Evolutionary conservation across 1,140 invertebrate species (phyloP).

Genomic region (Pogonomyrmex barbatus): DNA sequence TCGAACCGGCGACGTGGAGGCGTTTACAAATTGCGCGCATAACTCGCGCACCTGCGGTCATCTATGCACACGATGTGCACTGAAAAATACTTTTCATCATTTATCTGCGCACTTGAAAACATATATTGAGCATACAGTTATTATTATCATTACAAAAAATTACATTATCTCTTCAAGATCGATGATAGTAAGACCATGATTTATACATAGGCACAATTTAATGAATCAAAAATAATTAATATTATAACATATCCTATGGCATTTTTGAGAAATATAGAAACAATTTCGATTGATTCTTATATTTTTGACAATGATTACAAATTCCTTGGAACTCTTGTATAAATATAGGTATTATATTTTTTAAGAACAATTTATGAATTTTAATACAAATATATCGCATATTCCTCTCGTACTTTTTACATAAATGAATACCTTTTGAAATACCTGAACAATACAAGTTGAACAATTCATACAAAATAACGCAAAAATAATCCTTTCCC

Average conservation of each 20-base stretch:
- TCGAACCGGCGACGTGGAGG: slow-evolving; percentile 24
- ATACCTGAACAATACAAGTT: background rate
- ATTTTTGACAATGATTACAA: background rate
- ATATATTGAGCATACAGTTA: background rate
- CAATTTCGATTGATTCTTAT: background rate
- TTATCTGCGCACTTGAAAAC: background rate
- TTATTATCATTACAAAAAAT: slow-evolving; percentile 23
- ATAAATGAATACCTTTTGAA: background rate
- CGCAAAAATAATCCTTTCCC: background rate
- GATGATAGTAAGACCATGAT: background rate
- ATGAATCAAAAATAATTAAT: slow-evolving; percentile 18
- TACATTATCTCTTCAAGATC: slow-evolving; percentile 5
- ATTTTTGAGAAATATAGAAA: background rate
- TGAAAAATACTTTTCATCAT: background rate
- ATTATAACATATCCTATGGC: background rate
- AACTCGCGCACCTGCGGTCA: slow-evolving; percentile 15
- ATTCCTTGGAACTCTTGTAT: background rate
- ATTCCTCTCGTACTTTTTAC: background rate
- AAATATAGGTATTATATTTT: background rate
- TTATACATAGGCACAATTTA: too few species aligned
- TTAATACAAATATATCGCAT: background rate
- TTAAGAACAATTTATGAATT: background rate
- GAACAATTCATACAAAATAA: background rate
- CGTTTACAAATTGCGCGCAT: slow-evolving; percentile 52
- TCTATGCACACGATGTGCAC: background rate